Evolutionary conservation across 2,797 vertebrate genomes (phyloP), one percentile per base, ranked within the genome.

Genomic region (Acrossocheilus wenchowensis): DNA sequence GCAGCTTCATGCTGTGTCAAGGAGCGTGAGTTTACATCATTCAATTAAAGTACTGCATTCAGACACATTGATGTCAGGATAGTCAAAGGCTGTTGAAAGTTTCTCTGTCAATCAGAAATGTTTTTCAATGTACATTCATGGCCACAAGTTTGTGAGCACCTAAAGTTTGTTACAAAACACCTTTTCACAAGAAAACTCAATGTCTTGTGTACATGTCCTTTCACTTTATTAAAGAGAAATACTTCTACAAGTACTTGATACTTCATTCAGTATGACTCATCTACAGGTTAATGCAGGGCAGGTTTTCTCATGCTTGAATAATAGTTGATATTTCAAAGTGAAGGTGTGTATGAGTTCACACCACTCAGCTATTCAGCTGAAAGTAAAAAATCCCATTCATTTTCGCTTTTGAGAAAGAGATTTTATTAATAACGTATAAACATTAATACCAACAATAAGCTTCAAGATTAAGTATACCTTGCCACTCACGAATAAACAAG

Each of bases 1-100:
- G 41, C 72, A 50, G 34, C 57, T 39, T 50, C 19, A n/a, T 64
- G 34, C 50, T 71, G 6, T 71, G 6, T 26, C 19, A 69, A 75
- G 34, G 45, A 69, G 15, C 48, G 5, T 19, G 62, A 71, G 69
- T 84, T 57, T 60, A 71, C 75, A 60, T 26, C 19, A 34, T 71
- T 45, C n/a, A 6, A 5, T 54, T 78, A 12, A 45, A 52, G 14
- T 78, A 39, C 9, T 68, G 3, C 60, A 54, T 85, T 60, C 64
- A 57, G 26, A 78, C 15, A 68, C 57, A 19, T 41, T 66, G 45
- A 52, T 50, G 17, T 36, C 12, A 52, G 36, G 48, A 54, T 26
- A 43, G 30, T 41, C 48, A 71, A 57, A 15, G 62, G 34, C 73
- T 84, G 74, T 78, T 84, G 34, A 69, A 84, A 68, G 39, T 79